Base-by-base conservation (phyloP, 23 tunicate species). In the Halocynthia aurantium region DNA sequence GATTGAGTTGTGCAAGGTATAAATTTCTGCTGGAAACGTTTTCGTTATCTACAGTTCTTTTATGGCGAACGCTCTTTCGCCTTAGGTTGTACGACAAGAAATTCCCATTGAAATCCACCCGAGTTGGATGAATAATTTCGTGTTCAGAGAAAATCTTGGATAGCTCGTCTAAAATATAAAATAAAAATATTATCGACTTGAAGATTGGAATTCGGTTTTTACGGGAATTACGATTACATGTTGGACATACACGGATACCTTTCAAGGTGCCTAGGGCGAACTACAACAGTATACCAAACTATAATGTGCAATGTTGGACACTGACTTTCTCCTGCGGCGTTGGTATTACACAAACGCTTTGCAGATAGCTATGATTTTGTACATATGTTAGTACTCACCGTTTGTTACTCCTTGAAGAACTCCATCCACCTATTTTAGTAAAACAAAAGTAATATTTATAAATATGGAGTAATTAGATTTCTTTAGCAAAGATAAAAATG, bases 21-120 rank as follows among this genome's bases (percentile, higher is more conserved):
- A 31, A 31, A 31, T 31, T 31, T 8, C 31, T 10, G 19, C 10
- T 10, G 0, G 70, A 8, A 9, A 8, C 10, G 15, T 10, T 10
- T 8, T 11, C 19, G 19, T 65, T 11, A 10, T 9, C 70, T 11
- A 49, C 6, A 49, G 15, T 8, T 6, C 70, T 40, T 65, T 15
- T 65, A 9, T 65, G 22, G 31, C 70, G 70, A 6, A 65, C 9
- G 19, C 19, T 65, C 1, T 0, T 20, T 0, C 49, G 10, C 1
- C 31, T 15, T 49, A 65, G 19, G 62, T 86, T 69, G 65, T 86
- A 80, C 10, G 78, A 61, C 50, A 86, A 67, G 70, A 81, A 86
- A 52, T 75, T 31, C 57, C 91, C 85, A 70, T 69, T 64, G 7
- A 71, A 79, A 22, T 55, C 75, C n/a, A 86, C 91, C 51, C 75